These are phyloP conservation scores for Talpa occidentalis DNA, from an alignment of 2,113 vertebrate genomes.

Conservation along the genomic window DNA sequence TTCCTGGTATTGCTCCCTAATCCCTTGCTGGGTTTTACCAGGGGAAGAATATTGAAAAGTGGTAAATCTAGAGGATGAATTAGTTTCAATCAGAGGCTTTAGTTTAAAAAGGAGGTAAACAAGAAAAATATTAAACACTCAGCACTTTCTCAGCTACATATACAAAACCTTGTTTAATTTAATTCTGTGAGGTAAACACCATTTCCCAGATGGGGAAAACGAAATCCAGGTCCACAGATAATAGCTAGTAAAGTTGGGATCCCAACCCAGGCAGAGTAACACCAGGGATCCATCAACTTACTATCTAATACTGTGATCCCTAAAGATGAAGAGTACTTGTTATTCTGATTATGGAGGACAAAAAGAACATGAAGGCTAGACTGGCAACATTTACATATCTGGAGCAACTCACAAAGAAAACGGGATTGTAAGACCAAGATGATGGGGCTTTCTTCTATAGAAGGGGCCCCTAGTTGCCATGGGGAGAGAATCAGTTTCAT, in stretches of 20 bases:
- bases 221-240: neutral
- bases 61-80: neutral
- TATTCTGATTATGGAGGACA: neutral
- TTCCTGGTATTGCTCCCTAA: neutral
- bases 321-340: neutral
- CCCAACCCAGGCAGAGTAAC: neutral
- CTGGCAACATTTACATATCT: neutral
- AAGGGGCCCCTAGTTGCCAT: neutral
- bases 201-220: conserved; percentile 5
- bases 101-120: neutral
- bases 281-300: neutral
- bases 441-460: neutral
- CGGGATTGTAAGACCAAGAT: neutral
- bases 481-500: neutral
- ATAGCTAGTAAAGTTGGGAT: neutral
- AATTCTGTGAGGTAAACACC: neutral
- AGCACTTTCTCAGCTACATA: neutral
- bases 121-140: neutral
- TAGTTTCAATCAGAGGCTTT: conserved; percentile 7
- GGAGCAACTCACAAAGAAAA: neutral
- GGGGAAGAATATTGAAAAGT: conserved; percentile 10
- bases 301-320: neutral
- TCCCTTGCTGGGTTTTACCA: neutral
- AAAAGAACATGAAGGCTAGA: neutral
- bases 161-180: neutral